Conservation (phyloP, 2,888 invertebrate species). For the Cheilosia urbana region DNA sequence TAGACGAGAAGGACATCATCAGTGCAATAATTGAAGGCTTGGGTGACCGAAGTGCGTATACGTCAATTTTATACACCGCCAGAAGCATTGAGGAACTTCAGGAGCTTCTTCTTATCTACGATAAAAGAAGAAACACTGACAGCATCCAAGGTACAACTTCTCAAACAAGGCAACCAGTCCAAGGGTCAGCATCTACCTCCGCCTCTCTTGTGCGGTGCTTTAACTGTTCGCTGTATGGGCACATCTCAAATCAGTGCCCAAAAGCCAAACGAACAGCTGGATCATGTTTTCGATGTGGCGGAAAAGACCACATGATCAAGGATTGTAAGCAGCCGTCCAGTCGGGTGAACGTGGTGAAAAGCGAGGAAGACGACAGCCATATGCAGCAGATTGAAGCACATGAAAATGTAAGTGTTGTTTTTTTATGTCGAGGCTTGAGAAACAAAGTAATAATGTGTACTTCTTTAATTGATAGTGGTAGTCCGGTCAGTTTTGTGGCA, state of each 20-base stretch:
- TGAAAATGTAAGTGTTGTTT: conserved; percentile 18
- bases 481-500: conserved; percentile 8
- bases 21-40: too few species aligned
- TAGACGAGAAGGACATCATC: neutral
- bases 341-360: neutral
- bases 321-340: neutral
- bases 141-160: neutral
- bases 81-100: neutral
- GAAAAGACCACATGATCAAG: conserved; percentile 19
- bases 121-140: conserved; percentile 17
- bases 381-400: neutral
- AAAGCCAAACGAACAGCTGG: neutral
- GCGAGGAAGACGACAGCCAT: neutral
- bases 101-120: conserved; percentile 14
- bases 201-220: conserved; percentile 4
- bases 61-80: conserved; percentile 13
- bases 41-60: conserved; percentile 8
- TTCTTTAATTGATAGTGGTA: conserved; percentile 30
- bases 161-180: too few species aligned
- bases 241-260: neutral
- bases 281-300: conserved; percentile 14
- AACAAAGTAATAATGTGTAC: neutral
- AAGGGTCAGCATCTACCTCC: too few species aligned
- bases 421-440: neutral
- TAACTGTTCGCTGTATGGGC: too few species aligned